A percentile compares a stretch with the other conserved stretches of the same genome.
phyloP scores from a whole-genome alignment of 2,888 invertebrate species.

The Mesorhabditis sp. region DNA sequence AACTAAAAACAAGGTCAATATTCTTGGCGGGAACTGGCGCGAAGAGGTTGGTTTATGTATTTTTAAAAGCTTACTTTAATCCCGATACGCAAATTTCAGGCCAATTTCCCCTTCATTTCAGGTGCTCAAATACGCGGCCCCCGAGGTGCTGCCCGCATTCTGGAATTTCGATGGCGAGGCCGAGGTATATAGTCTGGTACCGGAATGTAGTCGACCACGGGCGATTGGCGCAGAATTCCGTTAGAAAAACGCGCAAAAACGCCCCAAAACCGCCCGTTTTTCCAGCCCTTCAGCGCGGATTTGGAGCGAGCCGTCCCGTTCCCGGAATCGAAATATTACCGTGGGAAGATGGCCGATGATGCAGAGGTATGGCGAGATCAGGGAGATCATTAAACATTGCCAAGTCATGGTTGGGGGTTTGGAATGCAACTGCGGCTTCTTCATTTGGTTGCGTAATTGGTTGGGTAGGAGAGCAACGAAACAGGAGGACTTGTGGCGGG shows the following conservation, averaged over 20 bases:
- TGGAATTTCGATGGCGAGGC: constrained; percentile 50
- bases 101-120: constrained; percentile 11
- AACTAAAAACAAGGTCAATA: constrained; percentile 50
- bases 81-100: not conserved
- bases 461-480: no score
- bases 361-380: constrained; percentile 13
- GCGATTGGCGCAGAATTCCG: no score
- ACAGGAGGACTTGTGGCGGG: no score
- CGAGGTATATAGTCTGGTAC: constrained; percentile 9
- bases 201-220: no score
- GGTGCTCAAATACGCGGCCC: constrained; percentile 44
- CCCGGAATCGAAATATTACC: constrained; percentile 40
- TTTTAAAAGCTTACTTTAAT: not conserved
- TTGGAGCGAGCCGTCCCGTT: constrained; percentile 44
- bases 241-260: no score
- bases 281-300: constrained; percentile 42
- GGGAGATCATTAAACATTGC: no score
- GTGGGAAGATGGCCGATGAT: constrained; percentile 24
- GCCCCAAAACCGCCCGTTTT: not conserved
- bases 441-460: no score
- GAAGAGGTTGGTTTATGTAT: constrained; percentile 21
- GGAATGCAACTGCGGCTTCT: no score
- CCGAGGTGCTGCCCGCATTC: constrained; percentile 45
- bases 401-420: no score
- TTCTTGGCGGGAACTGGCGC: constrained; percentile 41